Percentiles rank a stretch among this genome's conserved stretches.
phyloP scores from a whole-genome alignment of 2,888 invertebrate species.

The Pedicia rivosa region DNA sequence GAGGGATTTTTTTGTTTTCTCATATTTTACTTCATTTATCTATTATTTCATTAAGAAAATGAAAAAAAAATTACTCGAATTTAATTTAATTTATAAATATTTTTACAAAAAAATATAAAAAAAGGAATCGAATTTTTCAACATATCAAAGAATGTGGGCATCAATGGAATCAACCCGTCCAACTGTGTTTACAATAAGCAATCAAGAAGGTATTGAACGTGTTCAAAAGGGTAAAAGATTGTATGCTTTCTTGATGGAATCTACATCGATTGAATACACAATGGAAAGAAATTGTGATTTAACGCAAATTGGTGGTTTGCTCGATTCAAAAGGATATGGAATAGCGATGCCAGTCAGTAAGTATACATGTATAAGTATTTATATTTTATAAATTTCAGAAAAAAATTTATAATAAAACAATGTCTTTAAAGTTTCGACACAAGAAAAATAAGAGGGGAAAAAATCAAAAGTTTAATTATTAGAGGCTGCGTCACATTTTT shows the following conservation, averaged over 20 bases:
- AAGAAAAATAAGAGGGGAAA: no score
- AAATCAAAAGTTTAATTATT: no score
- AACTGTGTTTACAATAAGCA: conserved; percentile 64
- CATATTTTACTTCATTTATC: no score
- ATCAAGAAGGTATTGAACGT: conserved; percentile 73
- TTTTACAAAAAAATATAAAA: no score
- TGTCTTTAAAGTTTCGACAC: no score
- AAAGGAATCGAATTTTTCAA: conserved; percentile 73
- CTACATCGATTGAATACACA: conserved; percentile 84
- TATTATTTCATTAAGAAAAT: no score
- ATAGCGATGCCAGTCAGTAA: conserved; percentile 84
- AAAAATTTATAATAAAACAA: no score
- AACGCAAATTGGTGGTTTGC: conserved; percentile 60
- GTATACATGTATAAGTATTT: conserved; percentile 20
- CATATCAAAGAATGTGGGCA: conserved; percentile 84
- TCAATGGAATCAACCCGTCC: conserved; percentile 77
- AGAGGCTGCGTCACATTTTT: no score
- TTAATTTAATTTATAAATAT: not conserved
- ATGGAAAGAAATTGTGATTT: conserved; percentile 73
- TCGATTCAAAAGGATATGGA: conserved; percentile 88
- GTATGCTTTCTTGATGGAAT: conserved; percentile 95
- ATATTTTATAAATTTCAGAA: no score
- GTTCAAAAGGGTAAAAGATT: conserved; percentile 60
- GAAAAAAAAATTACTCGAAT: not conserved
- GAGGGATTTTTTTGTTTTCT: no score